phyloP scores from a whole-genome alignment of 2,888 invertebrate genomes.

The Phragmatobia fuliginosa region DNA sequence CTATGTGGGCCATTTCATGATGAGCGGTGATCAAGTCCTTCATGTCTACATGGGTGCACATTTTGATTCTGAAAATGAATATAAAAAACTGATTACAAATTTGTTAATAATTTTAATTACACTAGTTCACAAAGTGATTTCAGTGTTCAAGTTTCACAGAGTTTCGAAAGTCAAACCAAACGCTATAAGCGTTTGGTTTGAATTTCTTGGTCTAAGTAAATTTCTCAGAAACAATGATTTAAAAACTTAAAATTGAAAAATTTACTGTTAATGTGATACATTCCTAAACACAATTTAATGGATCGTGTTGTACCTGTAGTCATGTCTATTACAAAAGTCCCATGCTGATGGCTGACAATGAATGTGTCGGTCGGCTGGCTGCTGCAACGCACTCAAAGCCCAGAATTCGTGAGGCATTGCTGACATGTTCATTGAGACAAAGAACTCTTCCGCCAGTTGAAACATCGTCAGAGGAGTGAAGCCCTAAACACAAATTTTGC shows the following conservation, averaged over 20 bases:
- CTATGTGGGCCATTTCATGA: constrained; percentile 96
- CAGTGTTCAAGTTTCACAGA: too few species aligned
- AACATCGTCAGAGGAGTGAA: constrained; percentile 94
- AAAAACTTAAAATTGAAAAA: too few species aligned
- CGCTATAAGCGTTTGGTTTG: too few species aligned
- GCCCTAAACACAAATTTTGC: too few species aligned
- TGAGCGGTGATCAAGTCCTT: constrained; percentile 95
- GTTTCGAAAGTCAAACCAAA: too few species aligned
- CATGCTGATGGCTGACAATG: constrained; percentile 97
- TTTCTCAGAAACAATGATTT: too few species aligned
- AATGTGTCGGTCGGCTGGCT: constrained; percentile 91
- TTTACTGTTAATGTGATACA: neutral
- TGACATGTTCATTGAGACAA: constrained; percentile 95
- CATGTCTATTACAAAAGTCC: constrained; percentile 96
- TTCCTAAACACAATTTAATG: neutral
- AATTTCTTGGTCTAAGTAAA: too few species aligned
- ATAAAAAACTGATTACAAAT: too few species aligned
- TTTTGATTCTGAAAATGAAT: constrained; percentile 91
- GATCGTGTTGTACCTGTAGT: constrained; percentile 89
- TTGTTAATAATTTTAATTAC: neutral
- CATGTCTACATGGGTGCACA: constrained; percentile 95
- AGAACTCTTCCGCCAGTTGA: constrained; percentile 96
- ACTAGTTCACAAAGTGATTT: neutral
- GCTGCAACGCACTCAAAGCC: constrained; percentile 93
- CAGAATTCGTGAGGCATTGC: constrained; percentile 95